Base-by-base conservation (phyloP, 1,140 invertebrate species). In the Atta texana region DNA sequence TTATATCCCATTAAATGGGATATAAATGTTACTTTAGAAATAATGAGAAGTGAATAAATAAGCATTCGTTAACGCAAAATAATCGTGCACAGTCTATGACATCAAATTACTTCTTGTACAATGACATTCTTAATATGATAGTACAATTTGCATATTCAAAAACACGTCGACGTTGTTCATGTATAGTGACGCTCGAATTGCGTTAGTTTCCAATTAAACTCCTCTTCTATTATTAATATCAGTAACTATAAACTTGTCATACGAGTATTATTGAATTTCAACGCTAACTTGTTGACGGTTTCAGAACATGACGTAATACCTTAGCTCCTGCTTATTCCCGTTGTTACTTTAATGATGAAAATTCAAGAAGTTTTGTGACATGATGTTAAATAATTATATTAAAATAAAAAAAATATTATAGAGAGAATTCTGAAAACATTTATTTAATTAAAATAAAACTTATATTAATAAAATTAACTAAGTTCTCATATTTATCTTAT, bases 221-320 rank as follows among this genome's bases (percentile, higher is more conserved):
- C 55, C 80, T 84, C 57, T 77, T 77, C 69, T 55, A 74, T 74
- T 84, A 84, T 74, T 84, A 84, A 84, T 84, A 84, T 84, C 69
- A 74, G 69, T 84, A 84, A 63, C 78, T 81, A 39, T 24, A 18
- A 82, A 72, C 80, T 75, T 75, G 80, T 57, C 55, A 75, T 74
- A 74, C 55, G 80, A 84, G 80, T 75, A 75, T 84, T 75, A 84
- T 84, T 84, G 80, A 84, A 84, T 84, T 84, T 75, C 80, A 75
- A 59, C 51, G 66, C 66, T 81, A 81, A 84, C 80, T 84, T 84
- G 80, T 39, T 84, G 80, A 75, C 69, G 69, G 80, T 28, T 61
- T 74, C n/a, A 28, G 69, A 82, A 82, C 53, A 24, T 16, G 39
- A 49, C 14, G 80, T 14, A 44, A 49, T 75, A 51, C 80, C 80